A percentile compares a stretch with the other conserved stretches of the same genome.
Conservation (phyloP, 2,113 vertebrate species). For the Zeus faber region DNA sequence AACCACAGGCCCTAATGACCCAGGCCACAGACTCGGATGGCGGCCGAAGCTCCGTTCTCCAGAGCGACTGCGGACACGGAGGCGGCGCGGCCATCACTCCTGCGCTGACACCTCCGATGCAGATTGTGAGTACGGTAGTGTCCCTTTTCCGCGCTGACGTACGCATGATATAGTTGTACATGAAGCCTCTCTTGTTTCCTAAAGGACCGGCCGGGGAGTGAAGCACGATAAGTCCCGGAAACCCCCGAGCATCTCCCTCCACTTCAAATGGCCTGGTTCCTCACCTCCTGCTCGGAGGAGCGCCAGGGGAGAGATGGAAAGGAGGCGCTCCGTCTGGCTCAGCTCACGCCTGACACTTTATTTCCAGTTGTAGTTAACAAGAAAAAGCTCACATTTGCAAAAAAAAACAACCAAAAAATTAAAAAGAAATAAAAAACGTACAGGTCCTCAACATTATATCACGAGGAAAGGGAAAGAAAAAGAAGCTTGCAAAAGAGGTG, state of each 20-base stretch:
- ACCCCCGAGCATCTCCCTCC: too few relatives aligned
- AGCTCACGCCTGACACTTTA: conserved; percentile 4
- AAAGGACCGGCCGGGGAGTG: too few relatives aligned
- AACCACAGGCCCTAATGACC: conserved; percentile 54
- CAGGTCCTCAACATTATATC: conserved; percentile 11
- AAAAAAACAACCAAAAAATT: too few relatives aligned
- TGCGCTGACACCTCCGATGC: conserved; percentile 15
- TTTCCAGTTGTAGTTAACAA: conserved; percentile 13
- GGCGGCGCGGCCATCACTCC: conserved; percentile 22
- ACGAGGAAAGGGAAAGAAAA: too few relatives aligned
- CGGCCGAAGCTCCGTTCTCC: conserved; percentile 35
- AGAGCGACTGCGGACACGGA: conserved; percentile 26
- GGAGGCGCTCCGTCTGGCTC: conserved; percentile 22
- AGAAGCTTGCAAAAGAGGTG: too few relatives aligned
- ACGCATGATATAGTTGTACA: too few relatives aligned
- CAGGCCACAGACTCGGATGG: conserved; percentile 38
- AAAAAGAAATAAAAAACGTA: too few relatives aligned
- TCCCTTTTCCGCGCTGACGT: conserved; percentile 9
- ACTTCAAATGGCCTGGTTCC: too few relatives aligned
- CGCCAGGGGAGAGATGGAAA: too few relatives aligned
- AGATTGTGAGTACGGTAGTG: conserved; percentile 24
- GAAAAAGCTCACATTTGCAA: not conserved
- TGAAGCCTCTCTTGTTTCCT: not conserved
- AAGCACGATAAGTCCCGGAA: too few relatives aligned
- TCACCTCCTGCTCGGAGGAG: too few relatives aligned